phyloP scores from a whole-genome alignment of 2,113 vertebrate species.

The Odocoileus virginianus region DNA sequence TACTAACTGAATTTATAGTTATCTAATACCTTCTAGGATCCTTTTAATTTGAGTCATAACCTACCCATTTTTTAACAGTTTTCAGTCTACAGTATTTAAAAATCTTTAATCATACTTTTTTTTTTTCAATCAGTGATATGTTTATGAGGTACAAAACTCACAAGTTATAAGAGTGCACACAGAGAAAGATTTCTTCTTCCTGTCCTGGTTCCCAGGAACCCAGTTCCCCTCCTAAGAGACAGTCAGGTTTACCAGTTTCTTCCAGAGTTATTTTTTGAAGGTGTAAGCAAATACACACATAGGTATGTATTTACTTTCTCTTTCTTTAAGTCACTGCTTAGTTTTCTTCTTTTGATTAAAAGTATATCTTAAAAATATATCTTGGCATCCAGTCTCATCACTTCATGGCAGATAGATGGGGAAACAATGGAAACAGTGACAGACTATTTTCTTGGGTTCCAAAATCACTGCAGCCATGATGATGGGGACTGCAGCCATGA shows the following conservation, averaged over 20 bases:
- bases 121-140: not conserved
- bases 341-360: not conserved
- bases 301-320: not conserved
- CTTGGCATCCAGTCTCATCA: not conserved
- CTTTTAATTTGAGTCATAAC: not conserved
- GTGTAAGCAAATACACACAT: not conserved
- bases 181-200: not conserved
- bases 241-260: not conserved
- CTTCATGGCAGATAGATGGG: not conserved
- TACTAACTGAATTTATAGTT: not conserved
- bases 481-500: too few species aligned
- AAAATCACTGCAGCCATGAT: too few species aligned
- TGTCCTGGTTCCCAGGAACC: not conserved
- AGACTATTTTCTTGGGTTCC: not conserved
- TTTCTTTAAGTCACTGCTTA: not conserved
- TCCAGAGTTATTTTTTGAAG: not conserved
- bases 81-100: not conserved
- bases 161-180: not conserved
- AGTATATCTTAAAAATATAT: not conserved
- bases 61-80: not conserved
- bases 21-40: not conserved
- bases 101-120: not conserved
- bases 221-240: not conserved
- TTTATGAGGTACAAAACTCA: not conserved
- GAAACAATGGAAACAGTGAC: not conserved